Evolutionary conservation across 2,797 vertebrate genomes (phyloP).

Genomic region (Lutjanus argentimaculatus): DNA sequence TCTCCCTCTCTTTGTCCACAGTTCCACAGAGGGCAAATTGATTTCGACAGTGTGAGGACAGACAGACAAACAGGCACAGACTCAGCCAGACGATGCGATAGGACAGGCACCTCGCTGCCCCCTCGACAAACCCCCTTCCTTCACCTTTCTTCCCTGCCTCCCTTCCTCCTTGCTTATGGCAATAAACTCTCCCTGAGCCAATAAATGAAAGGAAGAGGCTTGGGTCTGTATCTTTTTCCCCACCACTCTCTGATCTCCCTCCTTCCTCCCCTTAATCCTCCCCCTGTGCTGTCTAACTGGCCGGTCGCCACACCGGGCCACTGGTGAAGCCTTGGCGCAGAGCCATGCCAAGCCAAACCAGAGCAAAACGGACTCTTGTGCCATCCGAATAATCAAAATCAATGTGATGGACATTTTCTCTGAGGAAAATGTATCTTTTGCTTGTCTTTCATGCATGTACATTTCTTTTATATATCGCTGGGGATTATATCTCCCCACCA

Average conservation of each 20-base stretch:
- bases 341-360: conserved; percentile 34
- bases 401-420: conserved; percentile 60
- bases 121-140: conserved; percentile 30
- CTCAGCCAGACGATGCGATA: conserved; percentile 75
- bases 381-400: conserved; percentile 48
- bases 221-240: conserved; percentile 18
- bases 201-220: conserved; percentile 67
- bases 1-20: conserved; percentile 91
- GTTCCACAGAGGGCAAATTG: conserved; percentile 94
- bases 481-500: conserved; percentile 31
- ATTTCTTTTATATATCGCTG: conserved; percentile 61
- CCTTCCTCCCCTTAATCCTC: neutral
- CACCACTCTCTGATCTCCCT: conserved; percentile 1
- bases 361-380: conserved; percentile 40
- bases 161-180: conserved; percentile 44
- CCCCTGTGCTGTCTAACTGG: conserved; percentile 34
- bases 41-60: conserved; percentile 99
- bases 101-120: conserved; percentile 55
- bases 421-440: conserved; percentile 74
- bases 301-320: neutral
- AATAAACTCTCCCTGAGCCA: conserved; percentile 65
- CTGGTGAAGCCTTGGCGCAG: conserved; percentile 34
- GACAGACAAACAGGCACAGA: conserved; percentile 82
- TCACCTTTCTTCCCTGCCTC: conserved; percentile 31
- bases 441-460: conserved; percentile 85